Base-by-base conservation (phyloP, 2,113 vertebrate species). In the Sapajus apella region DNA sequence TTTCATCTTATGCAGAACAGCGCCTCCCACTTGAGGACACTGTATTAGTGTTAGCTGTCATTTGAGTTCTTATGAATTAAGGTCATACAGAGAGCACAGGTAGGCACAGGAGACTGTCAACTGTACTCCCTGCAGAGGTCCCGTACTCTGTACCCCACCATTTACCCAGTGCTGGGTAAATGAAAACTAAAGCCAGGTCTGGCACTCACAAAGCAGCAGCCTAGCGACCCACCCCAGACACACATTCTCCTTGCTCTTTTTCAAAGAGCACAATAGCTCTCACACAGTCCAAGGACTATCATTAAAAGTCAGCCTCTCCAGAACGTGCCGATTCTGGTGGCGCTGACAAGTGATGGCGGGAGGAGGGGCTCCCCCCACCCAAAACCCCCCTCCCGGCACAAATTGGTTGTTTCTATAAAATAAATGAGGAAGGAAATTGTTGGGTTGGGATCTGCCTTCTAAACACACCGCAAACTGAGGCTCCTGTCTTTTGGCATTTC, bases 401-500 rank as follows among this genome's bases (percentile, higher is more conserved):
- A 0, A 25, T 0, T 3, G 0, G 6, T 7, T 35, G 40, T 89
- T 91, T 93, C 43, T 1, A 77, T 72, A 97, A 98, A 98, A 98
- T 98, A 98, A 98, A 98, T 50, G 87, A 95, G 97, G 82, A 97
- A 81, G 97, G 97, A 97, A 98, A 97, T 90, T 97, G 97, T 96
- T 95, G 95, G 97, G 97, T 97, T 97, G 96, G 97, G 96, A 96
- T 92, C 95, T 90, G 96, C 92, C 97, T 98, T 96, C 92, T 77
- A 85, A 98, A 98, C 95, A 97, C 97, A 92, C 96, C 97, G 98
- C 98, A 97, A 98, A 94, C 96, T 12, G 94, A 98, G 97, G 93
- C 97, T 97, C 96, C 98, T 97, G 96, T 98, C 98, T 98, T 98
- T 97, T 98, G 98, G 98, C 98, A 98, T 98, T 98, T 98, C 97